Evolutionary conservation across 2,888 invertebrate species (phyloP), one percentile per base, ranked within the genome.

Genomic region (Clivina fossor): DNA sequence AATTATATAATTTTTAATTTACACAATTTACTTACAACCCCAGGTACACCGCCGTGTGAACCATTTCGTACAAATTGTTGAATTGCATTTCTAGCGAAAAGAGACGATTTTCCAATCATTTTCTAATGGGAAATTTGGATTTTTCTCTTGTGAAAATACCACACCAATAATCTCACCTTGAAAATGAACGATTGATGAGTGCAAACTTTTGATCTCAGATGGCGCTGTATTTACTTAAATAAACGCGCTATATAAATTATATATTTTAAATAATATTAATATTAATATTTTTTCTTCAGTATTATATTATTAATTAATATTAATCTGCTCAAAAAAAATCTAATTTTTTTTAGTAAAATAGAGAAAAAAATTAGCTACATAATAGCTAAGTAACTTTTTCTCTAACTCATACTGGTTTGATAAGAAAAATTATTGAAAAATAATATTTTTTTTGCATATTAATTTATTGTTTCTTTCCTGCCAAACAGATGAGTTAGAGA

Each of bases 1-100:
- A 65, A 64, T 56, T 20, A 33, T 7, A 28, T n/a, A 19, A 15
- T 37, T 41, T n/a, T n/a, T 11, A 33, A n/a, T n/a, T n/a, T n/a
- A n/a, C n/a, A n/a, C n/a, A n/a, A n/a, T n/a, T n/a, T 41, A 60
- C 66, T 71, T 72, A 80, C 80, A 71, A 74, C 76, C 49, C 80
- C 80, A 61, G 79, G 79, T 59, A 74, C 65, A 49, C 79, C 79
- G 46, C 79, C 80, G 63, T 77, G 76, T 53, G 72, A 64, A 48
- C 69, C 67, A 48, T 67, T 66, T 37, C 71, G 69, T 3, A 72
- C 66, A 37, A 69, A 67, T 49, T 66, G 68, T 33, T 62, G 66
- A 28, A 70, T 56, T 35, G 65, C 66, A 48, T 68, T 68, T 59
- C 69, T 68, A 3, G 68, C 65, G 33, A 73, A 68, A 28, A 73